A percentile compares a stretch with the other conserved stretches of the same genome.
Conservation (phyloP, 2,888 invertebrate genomes). For the Gandaritis pyraliata region DNA sequence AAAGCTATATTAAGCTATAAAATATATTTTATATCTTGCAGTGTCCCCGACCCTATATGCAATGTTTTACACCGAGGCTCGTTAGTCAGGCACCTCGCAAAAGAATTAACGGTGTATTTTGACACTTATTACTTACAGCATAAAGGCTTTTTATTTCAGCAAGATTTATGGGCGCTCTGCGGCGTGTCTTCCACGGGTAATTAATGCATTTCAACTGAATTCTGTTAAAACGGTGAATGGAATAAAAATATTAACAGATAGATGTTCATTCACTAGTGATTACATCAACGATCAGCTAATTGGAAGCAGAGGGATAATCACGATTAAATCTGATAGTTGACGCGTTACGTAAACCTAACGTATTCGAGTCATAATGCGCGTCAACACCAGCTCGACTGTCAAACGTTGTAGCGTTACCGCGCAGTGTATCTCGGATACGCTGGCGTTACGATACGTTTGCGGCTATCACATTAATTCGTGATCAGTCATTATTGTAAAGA, state of each 20-base stretch:
- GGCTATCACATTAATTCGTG: too few species aligned
- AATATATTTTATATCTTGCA: background rate
- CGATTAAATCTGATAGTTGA: too few species aligned
- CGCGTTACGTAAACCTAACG: too few species aligned
- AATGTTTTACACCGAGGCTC: conserved; percentile 67
- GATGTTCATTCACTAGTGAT: background rate
- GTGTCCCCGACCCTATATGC: conserved; percentile 41
- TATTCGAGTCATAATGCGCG: too few species aligned
- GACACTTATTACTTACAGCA: conserved; percentile 74
- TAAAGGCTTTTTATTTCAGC: conserved; percentile 54
- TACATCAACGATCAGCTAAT: too few species aligned
- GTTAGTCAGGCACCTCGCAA: conserved; percentile 75
- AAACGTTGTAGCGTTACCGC: too few species aligned
- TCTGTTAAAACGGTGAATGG: conserved; percentile 7
- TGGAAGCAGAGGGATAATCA: too few species aligned
- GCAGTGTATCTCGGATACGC: too few species aligned
- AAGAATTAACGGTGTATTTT: conserved; percentile 78
- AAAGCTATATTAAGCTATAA: conserved; percentile 8
- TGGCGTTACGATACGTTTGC: too few species aligned
- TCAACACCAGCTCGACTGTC: too few species aligned
- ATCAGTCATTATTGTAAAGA: too few species aligned
- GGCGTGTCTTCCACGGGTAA: conserved; percentile 35
- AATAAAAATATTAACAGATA: too few species aligned
- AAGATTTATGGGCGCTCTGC: conserved; percentile 57
- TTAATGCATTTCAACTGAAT: conserved; percentile 38